Evolutionary conservation across 2,888 invertebrate species (phyloP).

Genomic region (Drosophila melanosoma): DNA sequence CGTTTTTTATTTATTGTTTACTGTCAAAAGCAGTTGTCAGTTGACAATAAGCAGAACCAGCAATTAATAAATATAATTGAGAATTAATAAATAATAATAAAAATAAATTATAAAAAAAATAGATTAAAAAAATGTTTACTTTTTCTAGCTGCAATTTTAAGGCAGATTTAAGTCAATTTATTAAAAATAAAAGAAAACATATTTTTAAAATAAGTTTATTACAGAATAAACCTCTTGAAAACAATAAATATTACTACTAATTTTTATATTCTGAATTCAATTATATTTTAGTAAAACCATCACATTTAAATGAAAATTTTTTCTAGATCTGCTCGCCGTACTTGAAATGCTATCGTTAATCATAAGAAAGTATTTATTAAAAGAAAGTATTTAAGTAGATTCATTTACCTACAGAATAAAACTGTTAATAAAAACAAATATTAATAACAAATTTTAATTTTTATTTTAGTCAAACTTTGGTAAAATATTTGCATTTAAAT

Average conservation of each 20-base stretch:
- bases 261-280: not conserved
- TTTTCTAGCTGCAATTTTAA: not conserved
- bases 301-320: not conserved
- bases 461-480: slow-evolving; percentile 5
- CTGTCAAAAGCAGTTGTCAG: slow-evolving; percentile 1
- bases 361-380: slow-evolving; percentile 1
- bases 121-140: not conserved
- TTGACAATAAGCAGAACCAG: too few species aligned
- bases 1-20: not conserved
- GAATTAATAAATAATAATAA: not conserved
- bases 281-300: slow-evolving; percentile 6
- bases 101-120: not conserved
- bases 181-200: not conserved
- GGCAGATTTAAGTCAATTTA: not conserved
- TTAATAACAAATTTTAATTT: too few species aligned
- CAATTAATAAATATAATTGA: not conserved
- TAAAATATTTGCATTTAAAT: not conserved
- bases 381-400: too few species aligned
- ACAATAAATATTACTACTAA: too few species aligned
- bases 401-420: not conserved
- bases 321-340: not conserved
- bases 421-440: not conserved
- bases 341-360: slow-evolving; percentile 34
- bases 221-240: too few species aligned
- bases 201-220: too few species aligned